A percentile compares a stretch with the other conserved stretches of the same genome.
Evolutionary conservation across 2,888 invertebrate species (phyloP).

Genomic region (Orchestes rusci): DNA sequence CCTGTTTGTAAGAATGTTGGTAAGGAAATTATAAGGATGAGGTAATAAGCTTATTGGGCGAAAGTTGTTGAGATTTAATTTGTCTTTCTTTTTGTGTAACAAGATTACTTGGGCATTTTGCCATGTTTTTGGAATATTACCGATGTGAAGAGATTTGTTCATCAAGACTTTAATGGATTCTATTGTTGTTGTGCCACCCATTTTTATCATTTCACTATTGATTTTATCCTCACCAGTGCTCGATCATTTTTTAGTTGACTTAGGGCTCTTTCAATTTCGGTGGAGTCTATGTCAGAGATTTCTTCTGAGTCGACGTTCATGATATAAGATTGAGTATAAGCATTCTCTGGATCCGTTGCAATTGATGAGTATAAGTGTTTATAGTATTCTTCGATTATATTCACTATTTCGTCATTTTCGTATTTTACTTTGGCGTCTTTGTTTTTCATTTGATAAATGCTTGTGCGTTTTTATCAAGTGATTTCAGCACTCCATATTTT

Average conservation of each 20-base stretch:
- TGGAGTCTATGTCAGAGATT: not conserved
- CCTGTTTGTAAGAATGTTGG: too few species aligned
- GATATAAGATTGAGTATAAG: too few species aligned
- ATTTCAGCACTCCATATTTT: too few species aligned
- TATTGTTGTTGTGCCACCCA: not conserved
- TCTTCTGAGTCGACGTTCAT: not conserved
- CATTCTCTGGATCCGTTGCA: too few species aligned
- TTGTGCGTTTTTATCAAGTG: not conserved
- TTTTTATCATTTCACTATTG: not conserved
- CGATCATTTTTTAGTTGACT: not conserved
- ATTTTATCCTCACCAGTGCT: not conserved
- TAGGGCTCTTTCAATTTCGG: not conserved
- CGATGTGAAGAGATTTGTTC: not conserved
- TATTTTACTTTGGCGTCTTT: not conserved
- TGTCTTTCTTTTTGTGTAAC: not conserved
- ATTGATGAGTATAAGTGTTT: too few species aligned
- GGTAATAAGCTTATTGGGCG: not conserved
- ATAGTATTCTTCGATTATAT: too few species aligned
- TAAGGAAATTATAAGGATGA: not conserved
- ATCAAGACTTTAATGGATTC: not conserved
- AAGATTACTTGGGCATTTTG: not conserved
- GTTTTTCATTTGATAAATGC: not conserved
- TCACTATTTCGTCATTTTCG: not conserved
- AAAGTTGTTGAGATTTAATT: not conserved
- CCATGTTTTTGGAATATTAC: not conserved